Percentiles rank a stretch among this genome's conserved stretches.
Conservation (phyloP, 2,888 invertebrate species). For the Catocala sponsa region DNA sequence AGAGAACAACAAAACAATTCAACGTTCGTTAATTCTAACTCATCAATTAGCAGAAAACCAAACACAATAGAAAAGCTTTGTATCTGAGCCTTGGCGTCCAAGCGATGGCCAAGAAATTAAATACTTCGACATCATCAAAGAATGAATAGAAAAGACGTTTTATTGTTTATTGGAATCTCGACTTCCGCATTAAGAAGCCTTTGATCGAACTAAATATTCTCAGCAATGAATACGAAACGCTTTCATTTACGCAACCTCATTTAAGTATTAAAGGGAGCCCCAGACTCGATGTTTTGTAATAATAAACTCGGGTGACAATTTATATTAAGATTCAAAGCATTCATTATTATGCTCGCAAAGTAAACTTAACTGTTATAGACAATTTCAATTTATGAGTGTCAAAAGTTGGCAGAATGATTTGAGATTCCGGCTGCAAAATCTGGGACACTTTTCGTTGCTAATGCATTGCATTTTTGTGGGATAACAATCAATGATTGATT, state of each 20-base stretch:
- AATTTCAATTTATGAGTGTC: no score
- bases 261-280: constrained; percentile 3
- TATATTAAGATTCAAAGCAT: not conserved
- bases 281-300: not conserved
- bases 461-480: no score
- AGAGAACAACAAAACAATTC: not conserved
- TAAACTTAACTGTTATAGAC: not conserved
- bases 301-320: not conserved
- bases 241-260: constrained; percentile 9
- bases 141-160: constrained; percentile 1
- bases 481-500: no score
- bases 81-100: no score
- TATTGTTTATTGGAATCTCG: constrained; percentile 14
- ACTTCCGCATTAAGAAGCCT: not conserved
- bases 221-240: constrained; percentile 1
- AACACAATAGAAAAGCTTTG: no score
- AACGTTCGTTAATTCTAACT: not conserved
- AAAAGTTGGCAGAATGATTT: no score
- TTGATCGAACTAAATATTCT: constrained; percentile 5
- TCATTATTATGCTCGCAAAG: not conserved
- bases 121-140: constrained; percentile 5
- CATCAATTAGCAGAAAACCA: no score
- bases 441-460: no score
- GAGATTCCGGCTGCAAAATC: no score
- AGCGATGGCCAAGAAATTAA: not conserved